Evolutionary conservation across 2,888 invertebrate species (phyloP).

Genomic region (Agrotis puta): DNA sequence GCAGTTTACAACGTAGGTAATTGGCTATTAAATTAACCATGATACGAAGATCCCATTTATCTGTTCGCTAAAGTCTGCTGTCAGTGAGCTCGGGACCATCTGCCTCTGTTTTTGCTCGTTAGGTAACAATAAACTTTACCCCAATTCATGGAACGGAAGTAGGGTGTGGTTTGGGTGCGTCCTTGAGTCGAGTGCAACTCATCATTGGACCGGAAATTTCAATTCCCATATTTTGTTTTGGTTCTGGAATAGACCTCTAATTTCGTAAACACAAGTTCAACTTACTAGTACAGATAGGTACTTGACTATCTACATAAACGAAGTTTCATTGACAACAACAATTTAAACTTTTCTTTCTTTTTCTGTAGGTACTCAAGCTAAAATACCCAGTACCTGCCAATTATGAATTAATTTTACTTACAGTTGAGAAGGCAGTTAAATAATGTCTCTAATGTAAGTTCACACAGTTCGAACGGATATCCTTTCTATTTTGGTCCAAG

Average conservation of each 20-base stretch:
- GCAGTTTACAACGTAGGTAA: conserved; percentile 75
- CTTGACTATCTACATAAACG: not conserved
- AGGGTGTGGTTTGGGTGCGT: conserved; percentile 87
- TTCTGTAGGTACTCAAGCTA: too few relatives aligned
- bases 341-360: not conserved
- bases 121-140: conserved; percentile 78
- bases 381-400: not conserved
- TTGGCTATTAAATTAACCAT: conserved; percentile 72
- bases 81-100: conserved; percentile 67
- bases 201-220: conserved; percentile 83
- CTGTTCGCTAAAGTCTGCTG: conserved; percentile 60
- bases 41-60: conserved; percentile 63
- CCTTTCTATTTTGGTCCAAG: conserved; percentile 88
- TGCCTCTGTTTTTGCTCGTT: conserved; percentile 79
- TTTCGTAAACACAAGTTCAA: not conserved
- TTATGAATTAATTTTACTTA: conserved; percentile 7
- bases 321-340: not conserved
- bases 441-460: conserved; percentile 63
- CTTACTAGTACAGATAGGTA: too few relatives aligned
- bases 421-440: conserved; percentile 25
- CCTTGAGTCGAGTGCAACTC: conserved; percentile 83
- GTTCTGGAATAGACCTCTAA: conserved; percentile 41
- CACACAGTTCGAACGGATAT: conserved; percentile 86
- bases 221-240: conserved; percentile 71
- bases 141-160: conserved; percentile 85